phyloP scores from a whole-genome alignment of 2,797 vertebrate species.

The Pelodytes ibericus region DNA sequence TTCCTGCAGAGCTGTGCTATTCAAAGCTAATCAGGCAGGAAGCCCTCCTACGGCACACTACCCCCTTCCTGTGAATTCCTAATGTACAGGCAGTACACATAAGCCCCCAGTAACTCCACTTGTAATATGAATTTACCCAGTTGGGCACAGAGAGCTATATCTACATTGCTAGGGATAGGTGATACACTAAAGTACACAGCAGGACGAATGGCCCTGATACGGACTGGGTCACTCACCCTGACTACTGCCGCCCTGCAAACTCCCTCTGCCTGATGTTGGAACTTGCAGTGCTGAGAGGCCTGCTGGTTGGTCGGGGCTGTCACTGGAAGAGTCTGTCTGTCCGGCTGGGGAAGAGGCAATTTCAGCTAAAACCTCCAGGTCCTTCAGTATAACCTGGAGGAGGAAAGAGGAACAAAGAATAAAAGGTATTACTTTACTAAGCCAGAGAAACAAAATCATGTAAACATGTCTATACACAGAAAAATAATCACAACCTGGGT shows the following conservation, averaged over 20 bases:
- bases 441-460: no score
- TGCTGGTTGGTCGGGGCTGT: slow-evolving; percentile 64
- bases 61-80: neutral
- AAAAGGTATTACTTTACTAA: no score
- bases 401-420: no score
- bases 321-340: slow-evolving; percentile 80
- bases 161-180: no score
- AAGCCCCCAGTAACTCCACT: neutral
- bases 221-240: slow-evolving; percentile 49
- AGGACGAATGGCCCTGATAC: no score
- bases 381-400: slow-evolving; percentile 91
- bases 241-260: no score
- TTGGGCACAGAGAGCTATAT: no score
- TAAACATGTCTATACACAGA: no score
- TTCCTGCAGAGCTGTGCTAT: neutral
- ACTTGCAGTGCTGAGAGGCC: slow-evolving; percentile 80
- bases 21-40: neutral
- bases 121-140: no score
- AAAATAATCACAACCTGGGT: no score
- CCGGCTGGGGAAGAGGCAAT: slow-evolving; percentile 96
- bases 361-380: slow-evolving; percentile 94
- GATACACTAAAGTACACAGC: no score
- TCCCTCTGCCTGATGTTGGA: slow-evolving; percentile 64
- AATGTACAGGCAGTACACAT: no score
- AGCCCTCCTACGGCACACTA: neutral